Base-by-base conservation (phyloP, 2,797 vertebrate genomes). In the Sebastiscus albofasciatus region DNA sequence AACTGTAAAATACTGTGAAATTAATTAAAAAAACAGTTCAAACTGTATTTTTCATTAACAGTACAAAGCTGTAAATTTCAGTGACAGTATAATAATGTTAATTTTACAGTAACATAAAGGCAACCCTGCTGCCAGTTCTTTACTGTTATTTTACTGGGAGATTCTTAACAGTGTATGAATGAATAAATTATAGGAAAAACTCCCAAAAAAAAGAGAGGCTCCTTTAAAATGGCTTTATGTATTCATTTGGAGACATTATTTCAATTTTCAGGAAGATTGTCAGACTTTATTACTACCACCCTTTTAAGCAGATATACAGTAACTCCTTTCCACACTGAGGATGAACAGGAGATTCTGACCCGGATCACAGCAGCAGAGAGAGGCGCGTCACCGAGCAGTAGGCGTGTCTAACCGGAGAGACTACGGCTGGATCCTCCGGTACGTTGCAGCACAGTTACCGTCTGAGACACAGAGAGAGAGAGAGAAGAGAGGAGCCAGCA, bases 401-500 rank as follows among this genome's bases (percentile, higher is more conserved):
- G 96, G 96, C 90, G 96, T 93, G 91, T 90, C 79, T 29, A 90
- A 34, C 10, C 69, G 71, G 14, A 73, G 67, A 73, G 52, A 72
- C 87, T 84, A 89, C 72, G n/a, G 65, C 78, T 6, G 80, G 67
- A 42, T 72, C 72, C 81, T 36, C 75, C 34, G 85, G 70, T 80
- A 66, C 73, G 82, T 69, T 52, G 91, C 90, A 84, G 90, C 81
- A 69, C 90, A 89, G 81, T 83, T 77, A 34, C 83, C 72, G 89
- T 73, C 74, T 46, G 80, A 73, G 86, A 64, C 26, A 42, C 34
- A 24, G 24, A 39, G 0, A 42, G 13, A 42, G 8, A 24, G 87
- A 75, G 55, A 75, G 55, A n/a, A 62, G 58, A 73, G 60, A 56
- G 4, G 36, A 56, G 61, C 2, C 29, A 77, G n/a, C 64, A 58